Percentiles rank a stretch among this genome's conserved stretches.
Conservation (phyloP, 2,797 vertebrate species). For the Eidolon dupreanum region DNA sequence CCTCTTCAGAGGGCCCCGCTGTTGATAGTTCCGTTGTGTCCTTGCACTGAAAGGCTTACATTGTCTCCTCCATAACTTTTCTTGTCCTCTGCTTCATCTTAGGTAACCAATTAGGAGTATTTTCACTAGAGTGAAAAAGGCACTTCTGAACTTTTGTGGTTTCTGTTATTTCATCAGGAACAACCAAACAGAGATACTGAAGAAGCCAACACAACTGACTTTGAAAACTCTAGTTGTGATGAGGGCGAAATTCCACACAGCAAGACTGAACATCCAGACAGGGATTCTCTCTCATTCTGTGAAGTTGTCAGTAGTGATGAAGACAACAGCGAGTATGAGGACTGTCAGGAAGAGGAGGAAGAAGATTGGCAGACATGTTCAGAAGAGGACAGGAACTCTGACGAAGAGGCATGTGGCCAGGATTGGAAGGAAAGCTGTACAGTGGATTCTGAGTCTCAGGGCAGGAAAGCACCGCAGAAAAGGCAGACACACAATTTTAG, state of each 20-base stretch:
- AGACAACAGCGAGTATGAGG: slow-evolving; percentile 83
- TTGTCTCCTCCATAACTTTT: neutral
- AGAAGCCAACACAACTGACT: neutral
- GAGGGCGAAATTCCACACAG: neutral
- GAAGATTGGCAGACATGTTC: slow-evolving; percentile 86
- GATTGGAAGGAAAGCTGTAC: slow-evolving; percentile 25
- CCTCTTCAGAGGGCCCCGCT: neutral
- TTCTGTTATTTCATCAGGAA: slow-evolving; percentile 82
- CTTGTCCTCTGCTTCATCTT: neutral
- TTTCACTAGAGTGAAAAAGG: neutral
- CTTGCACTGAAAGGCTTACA: neutral
- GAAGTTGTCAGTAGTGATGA: neutral
- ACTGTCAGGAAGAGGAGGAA: slow-evolving; percentile 85
- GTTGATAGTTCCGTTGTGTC: neutral
- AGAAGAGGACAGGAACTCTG: slow-evolving; percentile 84
- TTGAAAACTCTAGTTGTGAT: slow-evolving; percentile 2
- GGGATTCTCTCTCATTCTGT: neutral
- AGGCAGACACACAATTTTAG: slow-evolving; percentile 88
- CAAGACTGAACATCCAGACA: neutral
- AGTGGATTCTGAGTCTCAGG: neutral
- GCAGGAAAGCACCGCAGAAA: neutral
- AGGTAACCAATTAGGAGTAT: neutral
- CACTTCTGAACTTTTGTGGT: neutral
- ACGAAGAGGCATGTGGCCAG: slow-evolving; percentile 80
- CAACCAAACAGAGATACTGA: slow-evolving; percentile 72